These are phyloP conservation scores for Cydia splendana DNA, from an alignment of 1,140 invertebrate species.

Conservation along the genomic window DNA sequence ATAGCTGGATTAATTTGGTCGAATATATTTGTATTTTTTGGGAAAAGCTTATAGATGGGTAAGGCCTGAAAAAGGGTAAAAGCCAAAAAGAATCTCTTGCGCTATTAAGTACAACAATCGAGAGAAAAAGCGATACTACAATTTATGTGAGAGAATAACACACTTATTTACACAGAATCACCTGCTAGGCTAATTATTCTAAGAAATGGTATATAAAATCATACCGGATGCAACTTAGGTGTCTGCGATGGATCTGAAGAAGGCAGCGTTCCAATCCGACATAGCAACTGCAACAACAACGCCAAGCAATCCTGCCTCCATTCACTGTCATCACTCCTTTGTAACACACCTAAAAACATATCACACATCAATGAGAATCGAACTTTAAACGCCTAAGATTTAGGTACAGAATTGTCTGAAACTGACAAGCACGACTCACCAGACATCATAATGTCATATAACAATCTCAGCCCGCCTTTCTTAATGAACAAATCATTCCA, in stretches of 20 bases:
- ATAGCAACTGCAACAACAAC: constrained; percentile 90
- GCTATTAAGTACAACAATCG: too few species aligned
- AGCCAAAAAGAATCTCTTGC: too few species aligned
- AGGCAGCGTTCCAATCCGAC: constrained; percentile 89
- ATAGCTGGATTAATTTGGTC: too few species aligned
- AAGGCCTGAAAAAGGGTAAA: too few species aligned
- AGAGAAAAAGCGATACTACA: too few species aligned
- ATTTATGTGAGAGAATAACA: too few species aligned
- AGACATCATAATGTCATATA: constrained; percentile 96
- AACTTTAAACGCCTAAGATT: background rate
- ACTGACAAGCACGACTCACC: constrained; percentile 78
- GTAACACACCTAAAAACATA: constrained; percentile 80
- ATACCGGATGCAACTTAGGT: constrained; percentile 69
- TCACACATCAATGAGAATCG: constrained; percentile 19
- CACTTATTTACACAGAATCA: too few species aligned
- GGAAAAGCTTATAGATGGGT: too few species aligned
- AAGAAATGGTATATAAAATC: constrained; percentile 51
- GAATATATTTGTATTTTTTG: too few species aligned
- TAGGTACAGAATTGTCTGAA: constrained; percentile 46
- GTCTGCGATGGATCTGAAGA: constrained; percentile 61
- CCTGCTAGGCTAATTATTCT: too few species aligned
- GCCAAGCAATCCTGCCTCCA: constrained; percentile 97
- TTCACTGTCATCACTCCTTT: constrained; percentile 87
- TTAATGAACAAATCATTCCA: constrained; percentile 92
- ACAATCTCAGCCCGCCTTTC: constrained; percentile 90